A percentile compares a stretch with the other conserved stretches of the same genome.
Conservation (phyloP, 1,140 invertebrate genomes). For the Elysia chlorotica region DNA sequence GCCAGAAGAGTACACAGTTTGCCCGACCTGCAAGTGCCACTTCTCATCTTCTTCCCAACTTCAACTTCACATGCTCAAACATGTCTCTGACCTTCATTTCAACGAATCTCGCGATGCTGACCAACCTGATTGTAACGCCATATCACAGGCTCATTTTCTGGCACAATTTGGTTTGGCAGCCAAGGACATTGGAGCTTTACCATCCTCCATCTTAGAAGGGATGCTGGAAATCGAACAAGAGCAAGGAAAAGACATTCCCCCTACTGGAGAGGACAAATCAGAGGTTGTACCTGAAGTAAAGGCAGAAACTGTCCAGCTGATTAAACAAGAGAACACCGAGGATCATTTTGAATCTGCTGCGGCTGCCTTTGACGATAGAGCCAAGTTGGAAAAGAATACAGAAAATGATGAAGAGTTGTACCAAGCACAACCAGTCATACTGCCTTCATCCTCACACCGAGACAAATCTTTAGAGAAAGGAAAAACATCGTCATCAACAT, state of each 20-base stretch:
- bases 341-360: neutral
- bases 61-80: slow-evolving; percentile 56
- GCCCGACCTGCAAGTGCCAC: slow-evolving; percentile 54
- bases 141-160: slow-evolving; percentile 76
- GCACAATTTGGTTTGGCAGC: slow-evolving; percentile 72
- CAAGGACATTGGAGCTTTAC: too few relatives aligned
- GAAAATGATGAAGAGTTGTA: too few relatives aligned
- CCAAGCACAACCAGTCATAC: too few relatives aligned
- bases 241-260: neutral
- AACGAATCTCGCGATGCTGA: slow-evolving; percentile 29
- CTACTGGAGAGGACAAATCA: neutral
- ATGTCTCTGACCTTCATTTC: slow-evolving; percentile 49
- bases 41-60: slow-evolving; percentile 48
- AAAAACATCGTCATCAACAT: too few relatives aligned
- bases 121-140: slow-evolving; percentile 24
- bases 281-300: neutral
- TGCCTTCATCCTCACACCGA: too few relatives aligned
- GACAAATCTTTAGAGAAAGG: too few relatives aligned
- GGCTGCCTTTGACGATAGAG: neutral
- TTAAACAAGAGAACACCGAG: neutral
- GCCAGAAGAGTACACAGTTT: slow-evolving; percentile 44
- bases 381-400: slow-evolving; percentile 17
- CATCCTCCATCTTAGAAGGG: too few relatives aligned
- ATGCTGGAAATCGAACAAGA: too few relatives aligned
- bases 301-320: neutral